Evolutionary conservation across 2,797 vertebrate genomes (phyloP), one percentile per base, ranked within the genome.

Genomic region (Vultur gryphus): DNA sequence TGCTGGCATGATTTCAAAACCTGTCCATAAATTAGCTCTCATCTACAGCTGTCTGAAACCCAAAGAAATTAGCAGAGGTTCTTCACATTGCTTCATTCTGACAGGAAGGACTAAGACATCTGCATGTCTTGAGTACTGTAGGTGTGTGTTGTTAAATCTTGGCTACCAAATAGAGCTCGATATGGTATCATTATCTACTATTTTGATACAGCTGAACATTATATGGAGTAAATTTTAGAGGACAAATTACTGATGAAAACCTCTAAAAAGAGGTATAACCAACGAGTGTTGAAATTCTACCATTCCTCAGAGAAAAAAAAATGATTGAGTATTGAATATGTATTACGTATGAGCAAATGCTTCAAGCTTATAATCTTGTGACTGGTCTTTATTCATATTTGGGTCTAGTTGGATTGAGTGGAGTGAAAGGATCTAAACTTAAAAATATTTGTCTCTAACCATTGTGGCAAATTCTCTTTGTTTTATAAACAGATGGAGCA

Each of bases 1-100:
- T 86, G 41, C 62, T 82, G 92, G 33, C n/a, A 84, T n/a, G 51
- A 79, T 79, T 92, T 91, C 89, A 94, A 94, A 87, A 49, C 41
- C 24, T 83, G 52, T 57, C 35, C 43, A 52, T 87, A 78, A 89
- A 91, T 75, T 44, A 58, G 28, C 70, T 80, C 39, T 84, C 19
- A 83, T 35, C 54, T 57, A 88, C 66, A 94, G 87, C 67, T 92
- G 62, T 62, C n/a, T 82, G 76, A 91, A 93, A 61, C 10, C 13
- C 65, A 65, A 66, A 76, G 46, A 86, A 89, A 71, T 79, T 51
- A 79, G 41, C 66, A 80, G 80, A 91, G 72, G n/a, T 91, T 83
- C 81, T 89, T 84, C 37, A 48, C n/a, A 37, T 86, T 88, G 35
- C 37, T 72, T 85, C 37, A 17, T 81, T 85, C 41, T 91, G 87